Percentiles rank a stretch among this genome's conserved stretches.
Evolutionary conservation across 2,888 invertebrate species (phyloP).

Genomic region (Trichogramma dendrolimi): DNA sequence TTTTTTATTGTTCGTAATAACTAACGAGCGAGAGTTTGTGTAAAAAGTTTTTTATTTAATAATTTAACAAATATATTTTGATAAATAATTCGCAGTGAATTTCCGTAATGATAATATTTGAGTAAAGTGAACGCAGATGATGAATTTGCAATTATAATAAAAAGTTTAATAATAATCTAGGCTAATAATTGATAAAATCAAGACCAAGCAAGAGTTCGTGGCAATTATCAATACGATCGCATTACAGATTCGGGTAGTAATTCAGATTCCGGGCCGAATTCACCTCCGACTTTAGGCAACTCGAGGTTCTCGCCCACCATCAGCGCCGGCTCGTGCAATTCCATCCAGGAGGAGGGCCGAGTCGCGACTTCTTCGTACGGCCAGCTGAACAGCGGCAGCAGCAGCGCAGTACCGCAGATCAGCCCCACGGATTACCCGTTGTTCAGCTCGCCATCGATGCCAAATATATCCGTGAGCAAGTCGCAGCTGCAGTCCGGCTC

Average conservation of each 20-base stretch:
- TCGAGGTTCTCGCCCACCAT: slow-evolving; percentile 63
- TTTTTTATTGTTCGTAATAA: too few species aligned
- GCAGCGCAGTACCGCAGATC: slow-evolving; percentile 59
- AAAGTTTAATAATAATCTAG: too few species aligned
- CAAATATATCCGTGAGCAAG: slow-evolving; percentile 90
- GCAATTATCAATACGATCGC: slow-evolving; percentile 8
- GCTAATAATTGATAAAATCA: too few species aligned
- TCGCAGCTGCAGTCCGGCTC: slow-evolving; percentile 61
- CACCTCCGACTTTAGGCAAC: slow-evolving; percentile 62
- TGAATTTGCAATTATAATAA: too few species aligned
- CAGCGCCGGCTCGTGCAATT: slow-evolving; percentile 59
- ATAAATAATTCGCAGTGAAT: too few species aligned
- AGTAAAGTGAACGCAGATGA: too few species aligned
- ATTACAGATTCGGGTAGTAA: slow-evolving; percentile 60
- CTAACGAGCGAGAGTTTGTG: too few species aligned
- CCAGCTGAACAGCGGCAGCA: slow-evolving; percentile 54
- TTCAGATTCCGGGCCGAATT: slow-evolving; percentile 73
- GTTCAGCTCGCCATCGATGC: slow-evolving; percentile 94
- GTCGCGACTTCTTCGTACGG: slow-evolving; percentile 59
- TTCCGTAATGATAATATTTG: too few species aligned
- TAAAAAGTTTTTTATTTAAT: too few species aligned
- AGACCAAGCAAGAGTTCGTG: too few species aligned
- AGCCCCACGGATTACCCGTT: slow-evolving; percentile 72
- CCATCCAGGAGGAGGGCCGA: slow-evolving; percentile 81
- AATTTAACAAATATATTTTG: too few species aligned